Base-by-base conservation (phyloP, 1,140 invertebrate species). In the Apis florea region DNA sequence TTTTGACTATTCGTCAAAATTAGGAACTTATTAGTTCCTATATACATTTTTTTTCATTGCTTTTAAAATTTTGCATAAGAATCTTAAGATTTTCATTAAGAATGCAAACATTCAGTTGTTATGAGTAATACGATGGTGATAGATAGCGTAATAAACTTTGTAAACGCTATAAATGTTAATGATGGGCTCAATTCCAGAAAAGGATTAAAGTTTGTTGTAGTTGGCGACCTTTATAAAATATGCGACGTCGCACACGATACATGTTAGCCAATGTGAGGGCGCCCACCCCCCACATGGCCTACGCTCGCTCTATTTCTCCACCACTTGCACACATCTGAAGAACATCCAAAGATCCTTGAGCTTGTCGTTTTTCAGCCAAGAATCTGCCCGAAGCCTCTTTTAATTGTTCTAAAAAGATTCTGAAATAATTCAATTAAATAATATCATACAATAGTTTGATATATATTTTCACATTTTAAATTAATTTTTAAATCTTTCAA, bases 311-410 rank as follows among this genome's bases (percentile, higher is more conserved):
- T 92, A 93, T 93, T 86, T 94, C 92, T 19, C 91, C 90, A 17
- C 92, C 90, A 58, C 85, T 91, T 76, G 92, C 92, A 84, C 94
- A 95, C 86, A 95, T 92, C 89, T 94, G 94, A 86, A 97, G 92
- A 88, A 97, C 94, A 92, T 97, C 96, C 95, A 97, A 95, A 31
- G 97, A 97, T 93, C 97, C 97, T 91, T 97, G 96, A 49, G 96
- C 97, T 93, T 97, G 96, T 66, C 97, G 95, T 92, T 97, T 97
- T 85, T 97, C 97, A 86, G 96, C 95, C 56, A 97, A 93, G 90
- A 95, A 97, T 94, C 97, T 95, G 89, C 96, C 96, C 84, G 97
- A 97, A 53, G 96, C 96, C 94, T 97, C 96, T 91, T 97, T 97
- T 31, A 97, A 93, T 90, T 97, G 96, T 87, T 97, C 96, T 89